A percentile compares a stretch with the other conserved stretches of the same genome.
These are phyloP conservation scores for Pectinophora gossypiella DNA, from an alignment of 1,140 invertebrate species.

Conservation along the genomic window DNA sequence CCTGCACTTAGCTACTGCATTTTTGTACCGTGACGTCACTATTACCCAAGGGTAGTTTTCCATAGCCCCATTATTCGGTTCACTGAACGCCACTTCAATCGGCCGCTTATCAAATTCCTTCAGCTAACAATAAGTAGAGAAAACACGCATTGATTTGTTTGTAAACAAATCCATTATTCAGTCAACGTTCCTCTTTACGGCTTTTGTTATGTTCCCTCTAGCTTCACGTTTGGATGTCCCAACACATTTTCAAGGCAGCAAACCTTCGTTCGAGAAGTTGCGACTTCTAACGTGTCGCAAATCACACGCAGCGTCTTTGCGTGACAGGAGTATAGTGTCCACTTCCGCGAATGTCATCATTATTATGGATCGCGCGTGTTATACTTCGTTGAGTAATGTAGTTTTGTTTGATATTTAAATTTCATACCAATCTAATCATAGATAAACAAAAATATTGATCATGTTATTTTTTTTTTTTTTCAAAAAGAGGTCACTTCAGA, in stretches of 20 bases:
- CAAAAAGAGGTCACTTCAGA: too few species aligned
- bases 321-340: conserved; percentile 28
- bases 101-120: neutral
- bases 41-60: neutral
- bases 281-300: too few species aligned
- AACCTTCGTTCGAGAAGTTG: too few species aligned
- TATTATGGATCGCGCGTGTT: conserved; percentile 41
- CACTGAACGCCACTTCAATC: neutral
- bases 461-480: too few species aligned
- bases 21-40: conserved; percentile 58
- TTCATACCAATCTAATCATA: too few species aligned
- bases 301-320: conserved; percentile 11
- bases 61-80: neutral
- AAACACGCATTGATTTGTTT: neutral
- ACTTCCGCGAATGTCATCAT: conserved; percentile 54
- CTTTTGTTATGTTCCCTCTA: neutral
- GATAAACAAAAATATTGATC: too few species aligned
- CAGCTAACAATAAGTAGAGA: neutral
- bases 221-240: neutral
- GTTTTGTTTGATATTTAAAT: too few species aligned
- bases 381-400: too few species aligned
- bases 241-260: neutral
- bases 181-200: neutral
- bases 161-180: neutral
- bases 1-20: conserved; percentile 65